Evolutionary conservation across 35 echinoderm and acorn worm species (phyloP).

Genomic region (Apostichopus parvimensis): DNA sequence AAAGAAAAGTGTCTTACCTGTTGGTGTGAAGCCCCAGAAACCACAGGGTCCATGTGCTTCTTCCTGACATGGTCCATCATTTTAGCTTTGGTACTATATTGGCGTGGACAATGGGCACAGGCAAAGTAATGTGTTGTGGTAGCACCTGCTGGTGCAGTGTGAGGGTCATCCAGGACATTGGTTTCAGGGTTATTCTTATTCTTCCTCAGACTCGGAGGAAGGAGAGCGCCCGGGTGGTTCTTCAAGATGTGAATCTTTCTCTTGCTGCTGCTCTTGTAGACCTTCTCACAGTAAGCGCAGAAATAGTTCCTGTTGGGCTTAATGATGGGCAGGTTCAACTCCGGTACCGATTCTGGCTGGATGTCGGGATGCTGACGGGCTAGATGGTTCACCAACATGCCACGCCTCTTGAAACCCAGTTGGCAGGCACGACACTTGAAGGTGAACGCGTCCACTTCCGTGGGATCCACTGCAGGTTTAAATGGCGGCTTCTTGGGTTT

Average conservation of each 20-base stretch:
- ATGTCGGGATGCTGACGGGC: slow-evolving; percentile 88
- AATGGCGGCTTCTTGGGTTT: slow-evolving; percentile 88
- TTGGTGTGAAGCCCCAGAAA: slow-evolving; percentile 42
- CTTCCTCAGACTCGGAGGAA: slow-evolving; percentile 91
- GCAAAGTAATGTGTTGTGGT: slow-evolving; percentile 99
- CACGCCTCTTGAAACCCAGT: slow-evolving; percentile 88
- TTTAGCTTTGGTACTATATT: slow-evolving; percentile 99
- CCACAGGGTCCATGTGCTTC: slow-evolving; percentile 95
- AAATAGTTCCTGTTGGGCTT: slow-evolving; percentile 98
- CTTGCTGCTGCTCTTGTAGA: slow-evolving; percentile 99
- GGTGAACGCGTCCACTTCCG: slow-evolving; percentile 87
- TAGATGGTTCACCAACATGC: slow-evolving; percentile 96
- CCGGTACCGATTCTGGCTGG: slow-evolving; percentile 84
- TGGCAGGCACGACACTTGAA: slow-evolving; percentile 90
- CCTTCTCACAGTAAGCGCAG: slow-evolving; percentile 97
- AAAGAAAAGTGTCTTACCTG: background rate
- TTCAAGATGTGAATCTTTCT: slow-evolving; percentile 98
- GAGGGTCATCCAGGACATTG: slow-evolving; percentile 85
- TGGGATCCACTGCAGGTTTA: slow-evolving; percentile 76
- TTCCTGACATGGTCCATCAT: slow-evolving; percentile 99
- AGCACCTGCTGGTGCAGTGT: slow-evolving; percentile 93
- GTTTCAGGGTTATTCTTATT: slow-evolving; percentile 81
- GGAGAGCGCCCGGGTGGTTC: slow-evolving; percentile 84
- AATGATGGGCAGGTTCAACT: slow-evolving; percentile 91
- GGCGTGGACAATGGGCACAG: slow-evolving; percentile 96